These are phyloP conservation scores for Acrossocheilus wenchowensis DNA, from an alignment of 2,797 vertebrate species.

Conservation along the genomic window DNA sequence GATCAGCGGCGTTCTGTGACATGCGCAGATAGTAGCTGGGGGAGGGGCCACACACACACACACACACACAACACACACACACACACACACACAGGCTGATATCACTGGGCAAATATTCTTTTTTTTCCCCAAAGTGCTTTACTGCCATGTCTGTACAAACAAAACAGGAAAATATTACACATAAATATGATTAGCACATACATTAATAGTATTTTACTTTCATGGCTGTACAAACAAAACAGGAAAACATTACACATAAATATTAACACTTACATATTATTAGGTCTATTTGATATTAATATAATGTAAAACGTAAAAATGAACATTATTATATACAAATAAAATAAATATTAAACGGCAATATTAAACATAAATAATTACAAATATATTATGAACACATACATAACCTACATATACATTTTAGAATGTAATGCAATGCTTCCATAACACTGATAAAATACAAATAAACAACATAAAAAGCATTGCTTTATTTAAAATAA, in stretches of 20 bases:
- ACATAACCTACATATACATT: not conserved
- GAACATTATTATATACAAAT: not conserved
- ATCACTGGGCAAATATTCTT: not conserved
- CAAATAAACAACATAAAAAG: not conserved
- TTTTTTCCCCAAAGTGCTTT: not conserved
- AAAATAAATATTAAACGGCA: not conserved
- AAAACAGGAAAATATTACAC: not conserved
- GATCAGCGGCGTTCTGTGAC: conserved; percentile 4
- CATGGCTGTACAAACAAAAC: not conserved
- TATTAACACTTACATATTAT: not conserved
- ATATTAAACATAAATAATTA: not conserved
- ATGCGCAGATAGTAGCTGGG: not conserved
- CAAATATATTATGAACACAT: not conserved
- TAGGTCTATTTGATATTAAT: not conserved
- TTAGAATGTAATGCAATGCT: not conserved
- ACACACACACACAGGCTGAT: not conserved
- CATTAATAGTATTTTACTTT: not conserved
- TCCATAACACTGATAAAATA: not conserved
- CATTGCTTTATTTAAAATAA: not conserved
- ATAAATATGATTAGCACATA: not conserved
- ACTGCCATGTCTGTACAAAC: not conserved
- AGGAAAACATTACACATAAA: not conserved
- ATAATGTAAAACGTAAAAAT: not conserved
- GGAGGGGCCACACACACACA: not conserved
- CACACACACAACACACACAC: not conserved